Base-by-base conservation (phyloP, 2,113 vertebrate species). In the Xerus inauris region DNA sequence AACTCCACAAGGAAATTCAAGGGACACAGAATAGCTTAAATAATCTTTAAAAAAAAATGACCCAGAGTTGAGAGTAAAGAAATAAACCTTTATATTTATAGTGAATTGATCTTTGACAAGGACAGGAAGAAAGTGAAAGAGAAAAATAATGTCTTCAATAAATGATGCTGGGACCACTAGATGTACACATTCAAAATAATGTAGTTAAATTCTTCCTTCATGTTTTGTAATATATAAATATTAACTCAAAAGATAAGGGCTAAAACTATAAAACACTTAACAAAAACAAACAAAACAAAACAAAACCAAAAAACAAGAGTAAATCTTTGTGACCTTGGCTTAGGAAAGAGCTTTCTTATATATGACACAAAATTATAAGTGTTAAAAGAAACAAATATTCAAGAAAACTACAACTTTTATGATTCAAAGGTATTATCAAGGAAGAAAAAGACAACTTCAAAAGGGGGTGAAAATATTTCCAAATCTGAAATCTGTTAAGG, bases 401-500 rank as follows among this genome's bases (percentile, higher is more conserved):
- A 82, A 64, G 8, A 47, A 92, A 92, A 76, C 51, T 89, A 57
- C 72, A 80, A 79, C 26, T 51, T 54, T 42, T 65, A 17, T 96
- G 86, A 77, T 90, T 90, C 35, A 93, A 91, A 88, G 49, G n/a
- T 38, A 75, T 28, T 35, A 89, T 90, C 30, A 79, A 92, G 54
- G 77, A 94, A 80, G n/a, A 42, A 62, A 71, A 79, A 62, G 13
- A 59, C 13, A 57, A 45, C 8, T n/a, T 32, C 38, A 19, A 51
- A 51, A 76, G 51, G 49, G 32, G n/a, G 57, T 80, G 30, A 88
- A 90, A 82, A 87, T 65, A 82, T 76, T 86, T 75, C 20, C 24
- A 81, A 80, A 67, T 80, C n/a, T 76, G 40, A 65, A 91, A 73
- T 84, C 26, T n/a, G 54, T 26, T 47, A 45, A 80, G 22, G 6